These are phyloP conservation scores for Nothura maculosa DNA, from an alignment of 2,797 vertebrate species.

Conservation along the genomic window DNA sequence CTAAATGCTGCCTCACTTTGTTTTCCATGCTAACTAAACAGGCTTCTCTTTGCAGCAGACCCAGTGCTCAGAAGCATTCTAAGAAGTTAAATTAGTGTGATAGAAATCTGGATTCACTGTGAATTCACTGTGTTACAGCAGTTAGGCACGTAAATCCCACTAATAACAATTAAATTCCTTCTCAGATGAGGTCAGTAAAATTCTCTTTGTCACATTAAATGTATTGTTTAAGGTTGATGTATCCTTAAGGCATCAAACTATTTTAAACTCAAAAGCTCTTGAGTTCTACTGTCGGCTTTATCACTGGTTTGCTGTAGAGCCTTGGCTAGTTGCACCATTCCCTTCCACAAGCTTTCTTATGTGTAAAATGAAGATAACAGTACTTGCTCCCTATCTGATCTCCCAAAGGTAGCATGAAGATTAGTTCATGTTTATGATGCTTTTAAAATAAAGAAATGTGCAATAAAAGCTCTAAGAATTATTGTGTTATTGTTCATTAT, in stretches of 20 bases:
- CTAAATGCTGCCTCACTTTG: neutral
- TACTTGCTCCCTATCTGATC: neutral
- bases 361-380: neutral
- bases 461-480: neutral
- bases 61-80: neutral
- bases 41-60: neutral
- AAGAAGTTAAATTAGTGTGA: neutral
- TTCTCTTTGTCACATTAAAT: neutral
- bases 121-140: neutral
- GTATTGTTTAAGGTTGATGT: neutral
- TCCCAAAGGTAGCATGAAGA: neutral
- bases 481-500: neutral
- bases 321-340: neutral
- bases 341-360: neutral
- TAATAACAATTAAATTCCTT: neutral
- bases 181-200: neutral
- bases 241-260: neutral
- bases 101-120: neutral
- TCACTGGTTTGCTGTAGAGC: neutral
- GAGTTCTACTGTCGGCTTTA: neutral
- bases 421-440: neutral
- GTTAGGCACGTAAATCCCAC: neutral
- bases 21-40: neutral
- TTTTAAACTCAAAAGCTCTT: neutral
- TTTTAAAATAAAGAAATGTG: neutral